Evolutionary conservation across 1,140 invertebrate species (phyloP), one percentile per base, ranked within the genome.

Genomic region (Cherax destructor): DNA sequence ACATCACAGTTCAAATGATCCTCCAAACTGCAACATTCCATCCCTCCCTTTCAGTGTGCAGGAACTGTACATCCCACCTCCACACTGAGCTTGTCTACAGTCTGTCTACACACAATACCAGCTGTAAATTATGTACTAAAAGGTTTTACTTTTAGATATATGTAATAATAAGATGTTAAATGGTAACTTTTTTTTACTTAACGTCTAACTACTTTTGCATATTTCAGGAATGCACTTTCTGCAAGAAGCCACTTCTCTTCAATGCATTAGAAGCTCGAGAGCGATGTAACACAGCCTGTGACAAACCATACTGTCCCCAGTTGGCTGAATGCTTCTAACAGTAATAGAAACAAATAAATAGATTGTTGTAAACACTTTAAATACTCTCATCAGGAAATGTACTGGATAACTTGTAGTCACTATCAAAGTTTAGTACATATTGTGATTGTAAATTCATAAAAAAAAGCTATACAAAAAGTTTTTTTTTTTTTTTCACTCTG

Each of bases 181-280:
- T 41, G 30, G 30, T 41, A 41, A 41, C 30, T 41, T 41, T 41
- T 41, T 41, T 41, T 0, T 41, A 41, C 30, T 41, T 41, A 41
- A 41, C 30, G 30, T 41, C 30, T 41, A 41, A 41, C 30, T 41
- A 41, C 30, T 41, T 41, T 93, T 59, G n/a, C 78, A 10, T 69
- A 41, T 74, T 83, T 30, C 91, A 96, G 94, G 95, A 96, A 92
- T 97, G 96, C 93, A 95, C 96, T 91, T 96, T 96, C 93, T 97
- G 96, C 94, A 95, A 95, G 76, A 95, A 96, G 92, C 96, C 96
- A 7, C 94, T 96, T 49, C 94, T 96, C 49, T 96, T 96, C 93
- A 95, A 96, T 91, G 94, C 95, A 86, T 95, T 96, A 91, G 96
- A 95, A 93, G 95, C 95, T 3, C 94, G 95, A 65, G 95, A 92